Base-by-base conservation (phyloP, 2,888 invertebrate species). In the Sarcophaga carnaria region DNA sequence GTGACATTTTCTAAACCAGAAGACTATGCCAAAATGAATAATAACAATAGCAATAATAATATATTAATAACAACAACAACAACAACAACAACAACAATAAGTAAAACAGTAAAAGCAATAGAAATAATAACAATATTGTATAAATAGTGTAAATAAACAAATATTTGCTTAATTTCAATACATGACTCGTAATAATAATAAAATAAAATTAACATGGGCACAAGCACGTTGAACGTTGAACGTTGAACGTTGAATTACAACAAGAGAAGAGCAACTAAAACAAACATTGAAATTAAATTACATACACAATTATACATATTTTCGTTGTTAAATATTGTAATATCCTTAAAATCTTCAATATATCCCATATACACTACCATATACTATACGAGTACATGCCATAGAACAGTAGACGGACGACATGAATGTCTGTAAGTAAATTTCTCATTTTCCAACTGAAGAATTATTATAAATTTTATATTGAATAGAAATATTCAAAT, bases 161-260 rank as follows among this genome's bases (percentile, higher is more conserved):
- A 75, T 81, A 81, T 81, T 81, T 81, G 69, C 62, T 75, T 37
- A 75, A 75, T 81, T 75, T 75, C 63, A 75, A 75, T 62, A 69
- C 74, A 75, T 67, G 62, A 17, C 63, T 63, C 47, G 22, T 49
- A 70, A 75, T 75, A 81, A 75, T 49, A 70, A 75, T 75, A 81
- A 75, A 75, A 75, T 74, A 75, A 69, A 70, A 69, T 37, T 62
- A 37, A 69, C 62, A 80, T 62, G 8, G 37, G 54, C 17, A 2
- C 14, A 54, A 14, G 17, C 54, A 54, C 17, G 17, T 54, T 54
- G 20, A 66, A 59, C 66, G 66, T 20, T 20, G 20, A n/a, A 67
- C 6, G 17, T 27, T 17, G 25, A 25, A 67, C 37, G 20, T 47
- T 20, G 12, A n/a, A 11, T 45, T 45, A 20, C 12, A 67, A 45